Conservation (phyloP, 2,888 invertebrate species). For the Cheilosia scutellata region DNA sequence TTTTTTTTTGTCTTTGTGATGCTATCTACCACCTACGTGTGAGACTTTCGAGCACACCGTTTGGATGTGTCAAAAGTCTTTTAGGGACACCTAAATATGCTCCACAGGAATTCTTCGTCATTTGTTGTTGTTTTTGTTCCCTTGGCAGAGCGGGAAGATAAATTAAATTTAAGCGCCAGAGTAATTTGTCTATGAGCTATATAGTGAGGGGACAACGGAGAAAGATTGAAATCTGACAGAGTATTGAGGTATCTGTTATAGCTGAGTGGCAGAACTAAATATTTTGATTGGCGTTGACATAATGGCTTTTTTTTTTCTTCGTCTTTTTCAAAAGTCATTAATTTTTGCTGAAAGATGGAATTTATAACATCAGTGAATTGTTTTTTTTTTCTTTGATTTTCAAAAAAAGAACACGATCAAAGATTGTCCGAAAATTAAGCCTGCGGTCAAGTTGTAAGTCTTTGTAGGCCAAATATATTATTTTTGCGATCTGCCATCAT, state of each 20-base stretch:
- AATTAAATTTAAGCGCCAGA: slow-evolving; percentile 62
- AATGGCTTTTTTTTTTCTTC: slow-evolving; percentile 21
- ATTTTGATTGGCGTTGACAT: slow-evolving; percentile 65
- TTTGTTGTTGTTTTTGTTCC: slow-evolving; percentile 21
- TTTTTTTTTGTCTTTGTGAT: slow-evolving; percentile 4
- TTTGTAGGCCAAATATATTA: too few species aligned
- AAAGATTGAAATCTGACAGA: slow-evolving; percentile 41
- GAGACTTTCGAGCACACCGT: slow-evolving; percentile 10
- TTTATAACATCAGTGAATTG: neutral
- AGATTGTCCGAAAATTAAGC: slow-evolving; percentile 9
- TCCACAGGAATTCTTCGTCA: slow-evolving; percentile 26
- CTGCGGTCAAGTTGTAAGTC: too few species aligned
- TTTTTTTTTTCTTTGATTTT: neutral
- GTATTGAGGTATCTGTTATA: slow-evolving; percentile 32
- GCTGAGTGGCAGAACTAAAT: slow-evolving; percentile 33
- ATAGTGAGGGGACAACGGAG: neutral
- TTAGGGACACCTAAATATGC: slow-evolving; percentile 49
- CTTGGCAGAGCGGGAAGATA: slow-evolving; percentile 36
- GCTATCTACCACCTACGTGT: slow-evolving; percentile 35
- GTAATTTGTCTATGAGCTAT: slow-evolving; percentile 59
- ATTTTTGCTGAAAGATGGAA: neutral
- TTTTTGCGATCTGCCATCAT: too few species aligned
- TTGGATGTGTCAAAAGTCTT: slow-evolving; percentile 63
- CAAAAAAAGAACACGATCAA: neutral
- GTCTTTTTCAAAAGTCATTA: neutral